Base-by-base conservation (phyloP, 2,888 invertebrate genomes). In the Ypsolopha sequella region DNA sequence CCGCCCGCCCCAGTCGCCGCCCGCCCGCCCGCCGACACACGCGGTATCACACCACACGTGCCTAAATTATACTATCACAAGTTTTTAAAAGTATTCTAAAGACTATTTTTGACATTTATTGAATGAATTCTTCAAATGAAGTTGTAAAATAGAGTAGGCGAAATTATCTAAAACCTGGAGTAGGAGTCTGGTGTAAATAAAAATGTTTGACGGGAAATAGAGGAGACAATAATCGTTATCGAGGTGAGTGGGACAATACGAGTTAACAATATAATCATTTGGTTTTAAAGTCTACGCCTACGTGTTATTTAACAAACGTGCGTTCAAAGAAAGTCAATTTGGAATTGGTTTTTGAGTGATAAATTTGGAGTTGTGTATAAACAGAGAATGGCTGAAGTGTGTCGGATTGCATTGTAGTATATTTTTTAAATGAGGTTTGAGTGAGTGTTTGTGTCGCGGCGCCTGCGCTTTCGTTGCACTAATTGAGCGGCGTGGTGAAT, bases 401-500 rank as follows among this genome's bases (percentile, higher is more conserved):
- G n/a, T 13, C 47, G 47, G 36, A 35, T 35, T 48, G 54, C 46
- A 56, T 57, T 57, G 54, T 47, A 6, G 14, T n/a, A 36, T 47
- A 7, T 8, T 41, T 41, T 41, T 10, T 46, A 41, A n/a, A 51
- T 41, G 41, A 39, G 51, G 52, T 43, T 39, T 52, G 48, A 36
- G 48, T 38, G 52, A 33, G 41, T 41, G 44, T 24, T 24, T 24
- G 24, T 24, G 24, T 24, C 24, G 61, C 60, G 55, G 53, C 53
- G 55, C 52, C 54, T 50, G 51, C 55, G 55, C 51, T 52, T 33
- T 43, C 49, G 35, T 38, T 54, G 33, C 60, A 61, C 63, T 82
- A 82, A 84, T 82, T 82, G 82, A 76, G 67, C 70, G 62, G 68
- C 74, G 76, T 74, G 65, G 68, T 63, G 68, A 79, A 85, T 84